These are phyloP conservation scores for Alethe diademata DNA, from an alignment of 2,113 vertebrate genomes.

Conservation along the genomic window DNA sequence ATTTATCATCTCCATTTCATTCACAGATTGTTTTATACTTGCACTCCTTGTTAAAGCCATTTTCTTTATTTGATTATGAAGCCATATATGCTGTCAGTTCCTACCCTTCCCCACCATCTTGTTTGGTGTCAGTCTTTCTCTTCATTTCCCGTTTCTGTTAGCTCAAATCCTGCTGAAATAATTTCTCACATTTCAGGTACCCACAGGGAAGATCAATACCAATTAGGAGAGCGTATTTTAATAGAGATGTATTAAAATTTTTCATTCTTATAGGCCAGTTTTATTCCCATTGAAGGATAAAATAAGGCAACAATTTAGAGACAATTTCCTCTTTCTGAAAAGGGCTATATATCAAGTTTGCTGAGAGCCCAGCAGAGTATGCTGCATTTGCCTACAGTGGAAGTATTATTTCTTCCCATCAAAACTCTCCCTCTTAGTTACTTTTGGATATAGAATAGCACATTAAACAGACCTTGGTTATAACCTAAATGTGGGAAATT, in stretches of 20 bases:
- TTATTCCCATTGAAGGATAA: conserved; percentile 39
- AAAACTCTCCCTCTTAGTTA: background rate
- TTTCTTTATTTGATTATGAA: background rate
- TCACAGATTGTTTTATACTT: background rate
- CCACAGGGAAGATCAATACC: conserved; percentile 44
- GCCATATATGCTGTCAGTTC: background rate
- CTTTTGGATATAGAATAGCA: background rate
- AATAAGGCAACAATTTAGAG: conserved; percentile 49
- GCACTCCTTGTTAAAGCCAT: background rate
- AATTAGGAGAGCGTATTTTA: conserved; percentile 4
- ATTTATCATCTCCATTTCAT: background rate
- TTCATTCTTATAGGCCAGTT: conserved; percentile 29
- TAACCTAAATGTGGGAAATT: background rate
- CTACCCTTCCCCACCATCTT: background rate
- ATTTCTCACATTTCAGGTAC: conserved; percentile 7
- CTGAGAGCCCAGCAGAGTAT: background rate
- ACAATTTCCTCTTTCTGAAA: background rate
- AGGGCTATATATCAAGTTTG: conserved; percentile 6
- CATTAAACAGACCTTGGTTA: background rate
- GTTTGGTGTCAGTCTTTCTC: background rate
- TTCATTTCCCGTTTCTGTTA: background rate
- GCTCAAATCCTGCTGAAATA: conserved; percentile 8
- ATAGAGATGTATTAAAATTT: conserved; percentile 40
- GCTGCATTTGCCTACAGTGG: background rate
- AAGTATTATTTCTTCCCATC: background rate